Percentiles rank a stretch among this genome's conserved stretches.
These are phyloP conservation scores for Greenwoodochromis staneri DNA, from an alignment of 2,113 vertebrate genomes.

Conservation along the genomic window DNA sequence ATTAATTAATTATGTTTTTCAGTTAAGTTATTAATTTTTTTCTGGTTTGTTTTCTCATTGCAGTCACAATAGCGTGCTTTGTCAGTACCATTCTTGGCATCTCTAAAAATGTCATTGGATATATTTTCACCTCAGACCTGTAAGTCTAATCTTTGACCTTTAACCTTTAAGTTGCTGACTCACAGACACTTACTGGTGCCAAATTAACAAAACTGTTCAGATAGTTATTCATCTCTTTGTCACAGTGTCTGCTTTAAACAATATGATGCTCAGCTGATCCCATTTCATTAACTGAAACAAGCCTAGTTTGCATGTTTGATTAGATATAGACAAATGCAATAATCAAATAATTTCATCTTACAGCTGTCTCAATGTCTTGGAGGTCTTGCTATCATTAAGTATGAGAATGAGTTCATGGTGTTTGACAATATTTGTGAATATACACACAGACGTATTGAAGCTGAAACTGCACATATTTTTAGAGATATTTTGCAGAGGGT, in stretches of 20 bases:
- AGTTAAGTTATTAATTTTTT: neutral
- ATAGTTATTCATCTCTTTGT: neutral
- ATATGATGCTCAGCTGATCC: neutral
- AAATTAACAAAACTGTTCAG: neutral
- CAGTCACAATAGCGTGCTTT: slow-evolving; percentile 72
- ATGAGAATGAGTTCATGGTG: neutral
- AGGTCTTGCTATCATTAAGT: neutral
- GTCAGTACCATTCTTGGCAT: slow-evolving; percentile 50
- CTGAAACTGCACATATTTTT: neutral
- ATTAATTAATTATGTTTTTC: neutral
- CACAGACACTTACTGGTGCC: neutral
- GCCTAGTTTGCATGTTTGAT: neutral
- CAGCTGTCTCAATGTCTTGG: neutral
- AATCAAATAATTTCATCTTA: neutral
- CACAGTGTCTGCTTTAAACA: neutral
- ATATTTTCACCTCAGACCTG: slow-evolving; percentile 82
- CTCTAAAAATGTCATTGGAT: slow-evolving; percentile 72
- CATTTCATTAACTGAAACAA: neutral
- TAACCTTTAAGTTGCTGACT: neutral
- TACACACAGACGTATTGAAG: neutral
- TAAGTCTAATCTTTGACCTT: slow-evolving; percentile 54
- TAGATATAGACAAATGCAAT: neutral
- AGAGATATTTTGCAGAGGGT: slow-evolving; percentile 64
- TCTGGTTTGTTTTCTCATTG: neutral
- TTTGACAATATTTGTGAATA: neutral